Evolutionary conservation across 1,140 invertebrate species (phyloP).

Genomic region (Tetragnatha versicolor): DNA sequence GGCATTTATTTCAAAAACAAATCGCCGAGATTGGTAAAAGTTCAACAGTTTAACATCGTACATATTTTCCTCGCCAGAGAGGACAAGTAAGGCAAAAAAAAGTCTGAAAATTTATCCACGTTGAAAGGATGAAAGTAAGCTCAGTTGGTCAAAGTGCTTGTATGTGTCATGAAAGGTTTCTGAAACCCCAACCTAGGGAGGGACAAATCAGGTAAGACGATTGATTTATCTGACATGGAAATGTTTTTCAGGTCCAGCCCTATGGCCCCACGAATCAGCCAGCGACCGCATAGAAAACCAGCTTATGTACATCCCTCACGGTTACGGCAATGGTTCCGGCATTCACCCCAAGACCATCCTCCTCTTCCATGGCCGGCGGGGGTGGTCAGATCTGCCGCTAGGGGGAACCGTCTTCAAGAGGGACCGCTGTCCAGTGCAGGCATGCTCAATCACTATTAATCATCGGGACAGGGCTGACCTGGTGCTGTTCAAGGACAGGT

Average conservation of each 20-base stretch:
- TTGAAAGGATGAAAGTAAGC: too few species aligned
- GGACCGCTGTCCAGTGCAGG: conserved; percentile 74
- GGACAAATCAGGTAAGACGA: too few species aligned
- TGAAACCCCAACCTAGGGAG: too few species aligned
- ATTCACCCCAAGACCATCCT: conserved; percentile 77
- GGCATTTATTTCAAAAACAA: too few species aligned
- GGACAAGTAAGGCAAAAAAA: too few species aligned
- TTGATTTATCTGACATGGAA: too few species aligned
- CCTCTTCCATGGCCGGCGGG: conserved; percentile 80
- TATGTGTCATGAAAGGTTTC: too few species aligned
- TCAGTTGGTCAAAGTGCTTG: too few species aligned
- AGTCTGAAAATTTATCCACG: too few species aligned
- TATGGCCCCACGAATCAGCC: conserved; percentile 61
- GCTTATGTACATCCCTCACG: conserved; percentile 62
- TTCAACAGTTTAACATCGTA: too few species aligned
- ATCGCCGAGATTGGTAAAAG: too few species aligned
- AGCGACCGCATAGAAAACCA: conserved; percentile 63
- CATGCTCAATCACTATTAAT: conserved; percentile 78
- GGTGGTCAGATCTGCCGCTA: conserved; percentile 75
- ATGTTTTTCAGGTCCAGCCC: not conserved
- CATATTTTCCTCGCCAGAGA: too few species aligned
- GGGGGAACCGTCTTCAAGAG: conserved; percentile 75
- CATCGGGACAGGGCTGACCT: conserved; percentile 81
- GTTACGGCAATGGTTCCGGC: conserved; percentile 48
- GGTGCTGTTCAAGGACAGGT: conserved; percentile 86